Conservation (phyloP, 2,113 vertebrate genomes). For the Scortum barcoo region DNA sequence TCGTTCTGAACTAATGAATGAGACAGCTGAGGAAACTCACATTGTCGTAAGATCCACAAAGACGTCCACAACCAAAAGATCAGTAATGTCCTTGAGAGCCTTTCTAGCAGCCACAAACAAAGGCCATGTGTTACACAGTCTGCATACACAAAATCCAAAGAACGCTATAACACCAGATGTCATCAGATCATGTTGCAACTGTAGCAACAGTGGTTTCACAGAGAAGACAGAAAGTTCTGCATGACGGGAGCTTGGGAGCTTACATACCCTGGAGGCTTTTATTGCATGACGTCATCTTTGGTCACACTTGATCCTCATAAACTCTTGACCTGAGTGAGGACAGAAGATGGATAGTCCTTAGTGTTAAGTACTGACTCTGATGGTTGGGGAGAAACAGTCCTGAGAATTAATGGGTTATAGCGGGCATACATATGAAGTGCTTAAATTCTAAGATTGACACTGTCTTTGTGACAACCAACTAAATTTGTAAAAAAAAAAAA, state of each 20-base stretch:
- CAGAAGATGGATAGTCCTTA: not conserved
- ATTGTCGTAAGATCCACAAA: not conserved
- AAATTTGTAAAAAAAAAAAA: not conserved
- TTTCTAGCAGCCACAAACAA: conserved; percentile 4
- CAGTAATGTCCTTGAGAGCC: not conserved
- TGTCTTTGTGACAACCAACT: not conserved
- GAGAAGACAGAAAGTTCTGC: conserved; percentile 22
- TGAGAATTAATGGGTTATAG: not conserved
- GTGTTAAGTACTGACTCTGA: not conserved
- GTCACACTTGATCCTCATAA: conserved; percentile 27
- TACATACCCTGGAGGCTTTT: not conserved
- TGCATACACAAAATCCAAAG: conserved; percentile 6
- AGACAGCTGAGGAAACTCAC: not conserved
- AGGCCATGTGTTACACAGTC: not conserved
- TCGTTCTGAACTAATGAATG: not conserved
- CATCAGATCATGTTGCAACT: conserved; percentile 12
- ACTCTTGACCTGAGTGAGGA: conserved; percentile 19
- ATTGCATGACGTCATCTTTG: conserved; percentile 44
- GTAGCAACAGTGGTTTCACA: conserved; percentile 6
- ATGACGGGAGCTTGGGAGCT: conserved; percentile 10
- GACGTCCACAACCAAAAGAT: not conserved
- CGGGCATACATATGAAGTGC: not conserved
- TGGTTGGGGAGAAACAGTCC: not conserved
- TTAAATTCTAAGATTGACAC: no score
- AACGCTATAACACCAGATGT: not conserved